Percentiles rank a stretch among this genome's conserved stretches.
phyloP scores from a whole-genome alignment of 53 echinoderm and acorn worm species.

The Henricia sp. region DNA sequence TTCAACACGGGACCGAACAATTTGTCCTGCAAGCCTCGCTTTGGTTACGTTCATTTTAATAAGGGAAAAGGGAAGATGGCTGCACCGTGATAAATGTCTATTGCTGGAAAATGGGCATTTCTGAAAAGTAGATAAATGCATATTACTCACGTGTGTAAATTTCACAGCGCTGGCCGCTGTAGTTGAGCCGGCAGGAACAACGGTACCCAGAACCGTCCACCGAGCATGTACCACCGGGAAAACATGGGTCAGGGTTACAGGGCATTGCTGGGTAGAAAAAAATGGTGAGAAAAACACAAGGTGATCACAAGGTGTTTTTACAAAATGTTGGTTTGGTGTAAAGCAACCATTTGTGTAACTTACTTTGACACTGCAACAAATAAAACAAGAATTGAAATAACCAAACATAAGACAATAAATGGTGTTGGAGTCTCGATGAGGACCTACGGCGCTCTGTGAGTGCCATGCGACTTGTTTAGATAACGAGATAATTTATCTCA shows the following conservation, averaged over 20 bases:
- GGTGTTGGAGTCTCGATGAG: too few relatives aligned
- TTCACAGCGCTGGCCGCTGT: constrained; percentile 68
- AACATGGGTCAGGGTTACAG: constrained; percentile 43
- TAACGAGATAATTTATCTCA: too few relatives aligned
- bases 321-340: too few relatives aligned
- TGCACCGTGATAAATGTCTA: neutral
- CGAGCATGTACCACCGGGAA: constrained; percentile 13
- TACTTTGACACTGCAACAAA: too few relatives aligned
- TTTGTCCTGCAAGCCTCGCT: neutral
- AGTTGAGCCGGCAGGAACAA: constrained; percentile 72
- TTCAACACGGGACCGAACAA: too few relatives aligned
- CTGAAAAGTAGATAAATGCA: neutral
- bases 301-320: too few relatives aligned
- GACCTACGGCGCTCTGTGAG: too few relatives aligned
- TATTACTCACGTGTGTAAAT: constrained; percentile 73
- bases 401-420: too few relatives aligned
- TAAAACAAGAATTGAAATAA: too few relatives aligned
- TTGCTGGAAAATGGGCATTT: too few relatives aligned
- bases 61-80: neutral
- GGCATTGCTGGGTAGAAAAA: constrained; percentile 19
- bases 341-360: too few relatives aligned
- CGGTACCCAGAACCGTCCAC: neutral
- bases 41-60: neutral
- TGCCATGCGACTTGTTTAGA: too few relatives aligned
- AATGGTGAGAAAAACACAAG: neutral